These are phyloP conservation scores for Plutomurus gul DNA, from an alignment of 1,140 invertebrate genomes.

Conservation along the genomic window DNA sequence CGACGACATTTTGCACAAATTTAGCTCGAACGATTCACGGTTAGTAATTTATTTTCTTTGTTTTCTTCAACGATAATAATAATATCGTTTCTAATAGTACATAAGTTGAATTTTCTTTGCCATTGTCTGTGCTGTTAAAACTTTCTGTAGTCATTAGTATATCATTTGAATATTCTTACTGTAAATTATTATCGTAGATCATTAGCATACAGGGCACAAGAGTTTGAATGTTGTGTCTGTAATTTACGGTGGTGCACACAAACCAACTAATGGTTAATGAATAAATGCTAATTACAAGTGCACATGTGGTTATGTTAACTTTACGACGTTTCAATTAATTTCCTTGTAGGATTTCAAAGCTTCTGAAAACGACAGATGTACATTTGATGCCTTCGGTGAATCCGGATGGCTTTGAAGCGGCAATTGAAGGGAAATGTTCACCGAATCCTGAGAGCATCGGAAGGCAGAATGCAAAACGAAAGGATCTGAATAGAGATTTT, in stretches of 20 bases:
- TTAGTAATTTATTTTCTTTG: conserved; percentile 56
- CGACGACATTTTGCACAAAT: conserved; percentile 73
- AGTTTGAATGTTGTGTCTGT: not conserved
- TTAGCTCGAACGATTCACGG: conserved; percentile 51
- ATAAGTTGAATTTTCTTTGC: conserved; percentile 61
- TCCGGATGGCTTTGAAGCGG: conserved; percentile 85
- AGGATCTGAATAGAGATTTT: conserved; percentile 87
- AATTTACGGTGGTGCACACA: too few relatives aligned
- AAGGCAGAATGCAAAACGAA: conserved; percentile 74
- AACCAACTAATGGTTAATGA: too few relatives aligned
- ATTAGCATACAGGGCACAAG: not conserved
- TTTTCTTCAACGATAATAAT: too few relatives aligned
- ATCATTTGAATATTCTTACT: conserved; percentile 2
- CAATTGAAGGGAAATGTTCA: conserved; percentile 78
- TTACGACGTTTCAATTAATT: not conserved
- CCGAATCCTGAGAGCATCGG: conserved; percentile 69
- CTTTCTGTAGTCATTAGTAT: conserved; percentile 15
- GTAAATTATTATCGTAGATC: not conserved
- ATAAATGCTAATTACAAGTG: too few relatives aligned
- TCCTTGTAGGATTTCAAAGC: conserved; percentile 64
- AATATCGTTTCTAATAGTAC: too few relatives aligned
- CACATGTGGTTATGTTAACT: too few relatives aligned
- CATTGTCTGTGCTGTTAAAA: too few relatives aligned
- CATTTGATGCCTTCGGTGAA: conserved; percentile 90
- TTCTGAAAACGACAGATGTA: conserved; percentile 84